Evolutionary conservation across 2,888 invertebrate species (phyloP).

Genomic region (Gortyna flavago): DNA sequence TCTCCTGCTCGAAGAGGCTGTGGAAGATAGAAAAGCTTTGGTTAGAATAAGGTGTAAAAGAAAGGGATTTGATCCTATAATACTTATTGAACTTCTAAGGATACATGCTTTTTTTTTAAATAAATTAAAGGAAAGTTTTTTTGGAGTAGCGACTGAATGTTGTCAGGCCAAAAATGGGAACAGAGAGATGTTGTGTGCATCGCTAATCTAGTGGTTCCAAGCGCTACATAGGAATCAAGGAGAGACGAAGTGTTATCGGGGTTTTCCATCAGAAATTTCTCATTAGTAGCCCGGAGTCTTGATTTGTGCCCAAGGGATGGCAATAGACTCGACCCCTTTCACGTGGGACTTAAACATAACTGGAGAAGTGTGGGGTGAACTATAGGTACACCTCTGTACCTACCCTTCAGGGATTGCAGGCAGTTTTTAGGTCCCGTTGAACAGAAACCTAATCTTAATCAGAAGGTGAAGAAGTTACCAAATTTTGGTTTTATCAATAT

Average conservation of each 20-base stretch:
- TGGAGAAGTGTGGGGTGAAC: neutral
- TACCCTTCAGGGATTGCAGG: neutral
- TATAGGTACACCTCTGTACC: no score
- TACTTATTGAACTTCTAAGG: no score
- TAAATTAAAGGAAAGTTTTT: neutral
- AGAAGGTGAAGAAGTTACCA: neutral
- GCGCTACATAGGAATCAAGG: no score
- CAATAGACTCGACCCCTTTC: no score
- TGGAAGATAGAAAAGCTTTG: conserved; percentile 43
- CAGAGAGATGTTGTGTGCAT: neutral
- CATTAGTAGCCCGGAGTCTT: no score
- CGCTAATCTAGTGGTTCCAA: neutral
- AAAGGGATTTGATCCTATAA: neutral
- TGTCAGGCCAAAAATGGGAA: neutral
- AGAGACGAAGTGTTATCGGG: neutral
- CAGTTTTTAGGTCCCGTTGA: neutral
- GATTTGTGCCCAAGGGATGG: no score
- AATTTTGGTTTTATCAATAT: no score
- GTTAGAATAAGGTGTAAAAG: conserved; percentile 10
- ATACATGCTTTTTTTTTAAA: neutral
- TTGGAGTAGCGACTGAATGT: no score
- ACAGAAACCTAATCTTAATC: neutral
- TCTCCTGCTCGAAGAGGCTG: conserved; percentile 99
- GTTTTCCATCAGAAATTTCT: neutral
- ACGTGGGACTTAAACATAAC: neutral